phyloP scores from a whole-genome alignment of 2,888 invertebrate species.

The Tiliacea aurago region DNA sequence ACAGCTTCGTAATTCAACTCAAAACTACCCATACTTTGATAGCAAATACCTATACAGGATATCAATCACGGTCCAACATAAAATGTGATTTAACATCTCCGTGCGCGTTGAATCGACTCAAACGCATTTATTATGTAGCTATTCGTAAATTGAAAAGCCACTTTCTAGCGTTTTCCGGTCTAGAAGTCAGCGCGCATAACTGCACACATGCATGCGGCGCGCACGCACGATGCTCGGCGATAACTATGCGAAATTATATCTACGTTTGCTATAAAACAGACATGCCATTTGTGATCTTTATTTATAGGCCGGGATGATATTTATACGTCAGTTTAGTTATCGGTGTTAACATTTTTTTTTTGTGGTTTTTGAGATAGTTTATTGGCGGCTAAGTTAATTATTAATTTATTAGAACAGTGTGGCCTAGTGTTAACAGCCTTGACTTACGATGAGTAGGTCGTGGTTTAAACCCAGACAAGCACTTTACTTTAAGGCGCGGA shows the following conservation, averaged over 20 bases:
- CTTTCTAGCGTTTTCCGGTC: conserved; percentile 91
- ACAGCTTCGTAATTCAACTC: neutral
- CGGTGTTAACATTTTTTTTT: conserved; percentile 16
- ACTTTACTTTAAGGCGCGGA: too few relatives aligned
- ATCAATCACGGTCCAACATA: conserved; percentile 46
- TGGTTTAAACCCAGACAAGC: too few relatives aligned
- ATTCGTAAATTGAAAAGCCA: conserved; percentile 90
- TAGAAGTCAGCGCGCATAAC: conserved; percentile 86
- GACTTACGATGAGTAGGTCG: too few relatives aligned
- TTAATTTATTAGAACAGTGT: too few relatives aligned
- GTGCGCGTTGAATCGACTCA: conserved; percentile 65
- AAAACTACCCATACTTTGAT: neutral
- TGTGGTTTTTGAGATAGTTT: neutral
- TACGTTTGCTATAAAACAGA: conserved; percentile 39
- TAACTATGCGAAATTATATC: conserved; percentile 62
- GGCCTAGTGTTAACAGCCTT: too few relatives aligned
- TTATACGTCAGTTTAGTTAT: conserved; percentile 16
- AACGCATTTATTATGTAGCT: conserved; percentile 85
- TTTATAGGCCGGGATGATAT: conserved; percentile 39
- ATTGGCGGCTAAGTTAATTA: neutral
- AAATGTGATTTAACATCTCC: conserved; percentile 58
- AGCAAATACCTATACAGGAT: conserved; percentile 3
- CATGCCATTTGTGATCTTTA: conserved; percentile 53
- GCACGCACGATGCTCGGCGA: conserved; percentile 58
- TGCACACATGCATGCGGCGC: conserved; percentile 73